Conservation (phyloP, 2,888 invertebrate species). For the Melanotus villosus region DNA sequence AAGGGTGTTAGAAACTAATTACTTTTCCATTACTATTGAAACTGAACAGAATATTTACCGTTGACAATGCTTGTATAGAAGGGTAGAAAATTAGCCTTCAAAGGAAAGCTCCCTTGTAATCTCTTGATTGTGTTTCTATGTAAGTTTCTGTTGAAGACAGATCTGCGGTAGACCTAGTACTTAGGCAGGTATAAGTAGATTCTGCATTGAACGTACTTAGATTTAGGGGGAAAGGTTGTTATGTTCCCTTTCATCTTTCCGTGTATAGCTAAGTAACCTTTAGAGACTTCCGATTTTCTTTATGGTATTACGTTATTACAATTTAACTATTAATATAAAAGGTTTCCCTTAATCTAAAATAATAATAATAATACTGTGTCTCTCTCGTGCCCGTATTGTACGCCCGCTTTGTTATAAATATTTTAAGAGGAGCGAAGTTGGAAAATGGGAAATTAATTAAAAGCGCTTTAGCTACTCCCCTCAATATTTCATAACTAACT, state of each 20-base stretch:
- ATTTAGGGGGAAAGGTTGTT: conserved; percentile 51
- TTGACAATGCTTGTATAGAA: conserved; percentile 46
- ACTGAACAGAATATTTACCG: conserved; percentile 32
- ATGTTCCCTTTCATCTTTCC: conserved; percentile 59
- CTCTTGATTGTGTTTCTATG: conserved; percentile 60
- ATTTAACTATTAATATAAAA: no score
- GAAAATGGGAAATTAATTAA: conserved; percentile 2
- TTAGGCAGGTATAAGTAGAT: conserved; percentile 59
- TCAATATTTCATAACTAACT: background rate
- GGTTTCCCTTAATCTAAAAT: no score
- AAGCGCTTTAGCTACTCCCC: background rate
- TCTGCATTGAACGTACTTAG: conserved; percentile 54
- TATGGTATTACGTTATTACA: background rate
- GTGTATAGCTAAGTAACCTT: conserved; percentile 6
- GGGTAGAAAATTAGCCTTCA: conserved; percentile 54
- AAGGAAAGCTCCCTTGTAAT: conserved; percentile 56
- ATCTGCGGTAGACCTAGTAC: conserved; percentile 58
- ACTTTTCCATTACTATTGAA: conserved; percentile 33
- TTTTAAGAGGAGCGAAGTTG: background rate
- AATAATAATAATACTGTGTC: no score
- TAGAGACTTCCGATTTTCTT: conserved; percentile 11
- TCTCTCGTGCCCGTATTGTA: no score
- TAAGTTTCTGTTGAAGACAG: conserved; percentile 59
- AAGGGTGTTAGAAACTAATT: no score
- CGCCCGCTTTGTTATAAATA: background rate